phyloP scores from a whole-genome alignment of 2,888 invertebrate species.

The Anoplius nigerrimus region DNA sequence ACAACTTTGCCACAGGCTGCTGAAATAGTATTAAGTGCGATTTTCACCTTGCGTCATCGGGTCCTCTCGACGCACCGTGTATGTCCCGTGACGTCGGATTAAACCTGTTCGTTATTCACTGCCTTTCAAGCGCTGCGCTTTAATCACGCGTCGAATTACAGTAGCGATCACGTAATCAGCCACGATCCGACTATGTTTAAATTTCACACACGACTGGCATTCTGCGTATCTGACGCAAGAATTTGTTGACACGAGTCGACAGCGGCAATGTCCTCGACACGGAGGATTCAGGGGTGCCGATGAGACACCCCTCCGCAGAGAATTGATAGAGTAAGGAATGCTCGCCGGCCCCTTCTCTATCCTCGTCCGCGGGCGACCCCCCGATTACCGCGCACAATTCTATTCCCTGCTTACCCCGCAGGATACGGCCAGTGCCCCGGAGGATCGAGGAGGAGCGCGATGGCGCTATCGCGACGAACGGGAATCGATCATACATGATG shows the following conservation, averaged over 20 bases:
- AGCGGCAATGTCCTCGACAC: slow-evolving; percentile 30
- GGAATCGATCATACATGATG: slow-evolving; percentile 72
- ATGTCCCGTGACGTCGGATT: slow-evolving; percentile 17
- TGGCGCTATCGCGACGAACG: slow-evolving; percentile 52
- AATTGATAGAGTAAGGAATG: slow-evolving; percentile 68
- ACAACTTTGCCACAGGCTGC: slow-evolving; percentile 40
- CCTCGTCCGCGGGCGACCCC: slow-evolving; percentile 18
- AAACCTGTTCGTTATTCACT: slow-evolving; percentile 38
- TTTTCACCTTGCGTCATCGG: slow-evolving; percentile 25
- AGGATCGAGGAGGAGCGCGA: slow-evolving; percentile 52
- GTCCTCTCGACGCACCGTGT: too few species aligned
- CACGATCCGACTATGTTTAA: too few species aligned
- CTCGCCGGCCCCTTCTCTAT: slow-evolving; percentile 42
- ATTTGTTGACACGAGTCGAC: background rate
- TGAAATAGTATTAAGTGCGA: slow-evolving; percentile 50
- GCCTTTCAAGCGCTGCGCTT: too few species aligned
- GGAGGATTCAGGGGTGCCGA: slow-evolving; percentile 40
- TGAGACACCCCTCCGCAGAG: slow-evolving; percentile 52
- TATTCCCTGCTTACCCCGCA: slow-evolving; percentile 48
- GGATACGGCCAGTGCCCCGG: slow-evolving; percentile 39
- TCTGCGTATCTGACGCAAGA: too few species aligned
- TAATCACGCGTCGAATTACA: too few species aligned
- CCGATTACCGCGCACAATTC: slow-evolving; percentile 28
- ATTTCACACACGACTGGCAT: too few species aligned
- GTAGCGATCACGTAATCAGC: too few species aligned